Conservation (phyloP, 2,797 vertebrate genomes). For the Eulemur coronatus region DNA sequence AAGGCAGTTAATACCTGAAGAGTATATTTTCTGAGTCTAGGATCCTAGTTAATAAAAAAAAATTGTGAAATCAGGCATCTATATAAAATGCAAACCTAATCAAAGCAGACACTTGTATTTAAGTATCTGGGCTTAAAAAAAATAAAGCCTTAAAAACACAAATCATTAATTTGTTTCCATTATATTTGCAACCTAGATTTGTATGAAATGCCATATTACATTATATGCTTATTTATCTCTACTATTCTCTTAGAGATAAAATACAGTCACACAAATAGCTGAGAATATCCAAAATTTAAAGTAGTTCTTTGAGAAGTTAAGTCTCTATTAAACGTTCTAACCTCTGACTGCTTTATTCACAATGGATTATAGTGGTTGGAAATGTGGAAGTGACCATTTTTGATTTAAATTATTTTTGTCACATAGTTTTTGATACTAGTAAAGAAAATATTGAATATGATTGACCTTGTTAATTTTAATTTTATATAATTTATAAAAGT, state of each 20-base stretch:
- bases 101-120: not conserved
- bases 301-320: not conserved
- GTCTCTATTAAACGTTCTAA: not conserved
- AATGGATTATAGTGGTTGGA: not conserved
- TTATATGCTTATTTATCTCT: slow-evolving; percentile 1
- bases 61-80: not conserved
- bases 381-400: slow-evolving; percentile 24
- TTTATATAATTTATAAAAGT: slow-evolving; percentile 68
- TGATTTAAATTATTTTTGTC: slow-evolving; percentile 67
- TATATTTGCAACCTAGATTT: not conserved
- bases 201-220: not conserved
- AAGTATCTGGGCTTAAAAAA: not conserved
- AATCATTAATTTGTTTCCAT: not conserved
- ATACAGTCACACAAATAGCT: not conserved
- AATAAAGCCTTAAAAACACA: not conserved
- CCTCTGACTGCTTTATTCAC: slow-evolving; percentile 10
- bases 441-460: slow-evolving; percentile 47
- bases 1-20: not conserved
- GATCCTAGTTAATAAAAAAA: not conserved
- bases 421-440: slow-evolving; percentile 48
- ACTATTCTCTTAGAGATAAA: not conserved
- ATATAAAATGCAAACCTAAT: slow-evolving; percentile 21
- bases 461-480: slow-evolving; percentile 73
- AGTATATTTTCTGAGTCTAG: not conserved
- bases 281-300: not conserved